Evolutionary conservation across 2,888 invertebrate species (phyloP).

Genomic region (Eupithecia abbreviata): DNA sequence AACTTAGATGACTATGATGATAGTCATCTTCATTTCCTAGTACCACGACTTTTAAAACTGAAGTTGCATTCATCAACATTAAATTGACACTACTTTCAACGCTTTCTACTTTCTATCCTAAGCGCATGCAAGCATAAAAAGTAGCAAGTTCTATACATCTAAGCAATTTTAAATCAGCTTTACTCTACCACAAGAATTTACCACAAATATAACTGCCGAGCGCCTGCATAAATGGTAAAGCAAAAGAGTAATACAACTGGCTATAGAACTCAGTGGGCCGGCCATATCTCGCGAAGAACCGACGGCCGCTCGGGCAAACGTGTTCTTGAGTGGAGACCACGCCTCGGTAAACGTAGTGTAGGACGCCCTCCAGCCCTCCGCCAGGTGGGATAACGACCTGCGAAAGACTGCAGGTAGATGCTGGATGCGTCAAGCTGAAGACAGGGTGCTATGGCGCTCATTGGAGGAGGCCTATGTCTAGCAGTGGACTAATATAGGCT

Average conservation of each 20-base stretch:
- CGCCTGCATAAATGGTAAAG: background rate
- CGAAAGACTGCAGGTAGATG: no score
- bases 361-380: no score
- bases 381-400: no score
- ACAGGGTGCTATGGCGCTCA: no score
- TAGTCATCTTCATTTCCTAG: background rate
- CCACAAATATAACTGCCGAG: background rate
- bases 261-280: background rate
- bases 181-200: background rate
- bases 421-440: no score
- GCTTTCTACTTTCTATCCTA: conserved; percentile 2
- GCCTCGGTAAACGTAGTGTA: no score
- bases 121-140: background rate
- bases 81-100: background rate
- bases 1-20: background rate
- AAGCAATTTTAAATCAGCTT: background rate
- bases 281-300: no score
- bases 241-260: background rate
- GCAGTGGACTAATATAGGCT: no score
- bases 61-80: background rate
- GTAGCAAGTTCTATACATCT: background rate
- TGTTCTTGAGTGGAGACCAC: no score
- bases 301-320: no score
- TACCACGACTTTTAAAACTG: background rate
- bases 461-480: no score